These are phyloP conservation scores for Chrysaora quinquecirrha DNA, from an alignment of 30 jellyfish, hydroid and myxozoan species.

Conservation along the genomic window DNA sequence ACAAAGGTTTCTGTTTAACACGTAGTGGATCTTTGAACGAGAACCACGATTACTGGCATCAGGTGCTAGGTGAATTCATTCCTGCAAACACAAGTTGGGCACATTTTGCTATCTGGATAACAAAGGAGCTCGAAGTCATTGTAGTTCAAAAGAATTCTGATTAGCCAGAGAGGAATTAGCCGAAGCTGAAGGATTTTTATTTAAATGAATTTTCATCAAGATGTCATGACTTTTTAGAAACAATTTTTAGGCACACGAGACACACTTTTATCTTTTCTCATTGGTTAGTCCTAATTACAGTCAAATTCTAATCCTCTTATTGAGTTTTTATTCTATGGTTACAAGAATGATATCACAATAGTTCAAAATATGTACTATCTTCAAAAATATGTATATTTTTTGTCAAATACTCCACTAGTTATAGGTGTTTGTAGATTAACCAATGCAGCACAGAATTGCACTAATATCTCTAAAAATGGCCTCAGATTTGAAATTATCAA, in stretches of 20 bases:
- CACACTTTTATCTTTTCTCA: too few relatives aligned
- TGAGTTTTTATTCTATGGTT: neutral
- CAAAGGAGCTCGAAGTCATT: too few relatives aligned
- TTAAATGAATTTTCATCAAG: too few relatives aligned
- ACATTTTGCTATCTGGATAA: neutral
- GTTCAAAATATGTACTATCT: neutral
- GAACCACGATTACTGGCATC: conserved; percentile 7
- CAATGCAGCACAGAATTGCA: conserved; percentile 43
- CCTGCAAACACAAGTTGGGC: neutral
- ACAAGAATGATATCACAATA: neutral
- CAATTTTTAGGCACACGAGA: too few relatives aligned
- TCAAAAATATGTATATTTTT: neutral
- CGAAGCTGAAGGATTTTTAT: too few relatives aligned
- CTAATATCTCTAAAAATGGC: conserved; percentile 10
- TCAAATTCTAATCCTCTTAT: too few relatives aligned
- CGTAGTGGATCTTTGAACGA: neutral
- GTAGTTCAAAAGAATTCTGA: too few relatives aligned
- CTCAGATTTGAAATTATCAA: conserved; percentile 5
- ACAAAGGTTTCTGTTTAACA: conserved; percentile 9
- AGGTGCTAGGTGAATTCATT: neutral
- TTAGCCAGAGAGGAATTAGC: too few relatives aligned
- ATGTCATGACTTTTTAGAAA: too few relatives aligned
- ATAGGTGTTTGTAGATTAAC: conserved; percentile 39
- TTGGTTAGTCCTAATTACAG: too few relatives aligned
- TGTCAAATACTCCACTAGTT: conserved; percentile 7